phyloP scores from a whole-genome alignment of 2,888 invertebrate species.

The Halictus ligatus region DNA sequence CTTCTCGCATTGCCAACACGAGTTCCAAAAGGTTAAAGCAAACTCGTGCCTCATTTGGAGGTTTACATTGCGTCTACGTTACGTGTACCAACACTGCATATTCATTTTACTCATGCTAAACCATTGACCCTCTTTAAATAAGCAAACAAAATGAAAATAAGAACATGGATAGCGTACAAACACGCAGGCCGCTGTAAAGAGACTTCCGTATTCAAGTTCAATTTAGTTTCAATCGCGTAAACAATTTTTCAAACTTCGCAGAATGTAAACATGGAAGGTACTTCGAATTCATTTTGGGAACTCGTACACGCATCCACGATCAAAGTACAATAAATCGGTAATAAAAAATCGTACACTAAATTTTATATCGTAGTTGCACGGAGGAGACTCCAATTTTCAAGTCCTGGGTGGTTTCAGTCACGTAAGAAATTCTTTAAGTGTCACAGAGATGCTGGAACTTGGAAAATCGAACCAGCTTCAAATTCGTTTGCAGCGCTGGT shows the following conservation, averaged over 20 bases:
- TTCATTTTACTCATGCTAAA: neutral
- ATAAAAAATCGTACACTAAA: no score
- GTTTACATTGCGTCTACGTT: conserved; percentile 7
- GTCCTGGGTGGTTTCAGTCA: neutral
- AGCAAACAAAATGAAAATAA: neutral
- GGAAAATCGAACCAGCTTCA: neutral
- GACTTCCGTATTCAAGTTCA: neutral
- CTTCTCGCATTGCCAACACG: neutral
- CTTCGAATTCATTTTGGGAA: no score
- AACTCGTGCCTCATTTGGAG: neutral
- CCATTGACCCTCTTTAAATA: neutral
- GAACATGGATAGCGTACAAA: neutral
- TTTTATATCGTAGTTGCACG: no score
- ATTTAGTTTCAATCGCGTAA: neutral
- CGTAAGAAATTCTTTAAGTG: neutral
- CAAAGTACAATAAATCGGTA: no score
- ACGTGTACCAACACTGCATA: neutral
- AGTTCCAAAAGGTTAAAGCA: neutral
- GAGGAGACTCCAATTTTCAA: neutral
- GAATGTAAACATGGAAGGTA: no score
- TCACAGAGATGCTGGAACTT: neutral
- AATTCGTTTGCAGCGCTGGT: no score
- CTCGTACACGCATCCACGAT: no score
- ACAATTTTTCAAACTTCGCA: no score
- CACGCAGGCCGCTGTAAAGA: neutral